Evolutionary conservation across 2,797 vertebrate genomes (phyloP), one percentile per base, ranked within the genome.

Genomic region (Thaleichthys pacificus): DNA sequence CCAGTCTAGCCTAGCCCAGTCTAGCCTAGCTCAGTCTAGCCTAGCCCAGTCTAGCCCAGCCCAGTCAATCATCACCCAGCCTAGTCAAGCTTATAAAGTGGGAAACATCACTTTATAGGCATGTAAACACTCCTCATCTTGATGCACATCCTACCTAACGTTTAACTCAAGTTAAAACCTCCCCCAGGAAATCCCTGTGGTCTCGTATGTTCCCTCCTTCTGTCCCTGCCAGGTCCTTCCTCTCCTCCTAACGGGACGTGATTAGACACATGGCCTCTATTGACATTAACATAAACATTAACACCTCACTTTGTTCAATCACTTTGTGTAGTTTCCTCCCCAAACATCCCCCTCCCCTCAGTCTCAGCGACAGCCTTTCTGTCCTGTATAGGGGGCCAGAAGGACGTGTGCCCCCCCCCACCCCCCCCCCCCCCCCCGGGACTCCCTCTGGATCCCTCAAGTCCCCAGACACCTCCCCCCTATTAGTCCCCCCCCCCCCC

Each of bases 221-320:
- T 61, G 71, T 73, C 75, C 49, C 0, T 4, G 26, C 67, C 28
- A 4, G 78, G 14, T 71, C 75, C 84, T 78, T 79, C 76, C 64
- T 73, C 71, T 2, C 19, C 73, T 79, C 68, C 76, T 84, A 57
- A 76, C 79, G 22, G 79, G 81, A 65, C 82, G 88, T 87, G 85
- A 89, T 87, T 78, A 86, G 82, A 79, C 84, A 61, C 69, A 35
- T 70, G 61, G 21, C 75, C 68, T 77, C 90, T 47, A 47, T 47
- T 47, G 42, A 47, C 42, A 56, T 56, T n/a, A 56, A 56, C 51
- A 56, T 56, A n/a, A 17, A 56, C 87, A 90, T 91, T 89, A 88
- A 86, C 87, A 89, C 77, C 83, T 86, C 83, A 88, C 88, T 92
- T 91, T 88, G 89, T 90, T 91, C 85, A 91, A 91, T 87, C 84